Evolutionary conservation across 2,113 vertebrate species (phyloP).

Genomic region (Suncus etruscus): DNA sequence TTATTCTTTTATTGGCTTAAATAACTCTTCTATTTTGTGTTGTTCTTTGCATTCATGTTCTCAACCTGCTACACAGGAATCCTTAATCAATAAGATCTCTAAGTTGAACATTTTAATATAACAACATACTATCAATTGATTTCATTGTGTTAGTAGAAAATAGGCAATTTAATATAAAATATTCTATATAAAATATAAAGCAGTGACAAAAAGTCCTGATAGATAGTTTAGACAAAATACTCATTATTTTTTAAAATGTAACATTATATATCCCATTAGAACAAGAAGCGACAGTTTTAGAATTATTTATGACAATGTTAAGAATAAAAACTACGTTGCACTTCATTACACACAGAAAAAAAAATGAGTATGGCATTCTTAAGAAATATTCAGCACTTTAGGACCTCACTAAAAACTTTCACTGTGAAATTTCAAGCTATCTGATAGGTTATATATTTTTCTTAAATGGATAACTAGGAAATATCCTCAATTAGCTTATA

Average conservation of each 20-base stretch:
- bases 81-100: too few species aligned
- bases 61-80: too few species aligned
- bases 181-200: not conserved
- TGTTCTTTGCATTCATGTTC: too few species aligned
- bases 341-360: not conserved
- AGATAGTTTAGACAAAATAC: not conserved
- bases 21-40: too few species aligned
- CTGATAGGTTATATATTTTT: not conserved
- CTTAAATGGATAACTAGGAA: not conserved
- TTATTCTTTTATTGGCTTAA: too few species aligned
- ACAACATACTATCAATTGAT: not conserved
- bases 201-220: not conserved
- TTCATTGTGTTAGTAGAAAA: not conserved
- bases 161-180: not conserved
- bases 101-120: too few species aligned
- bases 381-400: not conserved
- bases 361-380: not conserved
- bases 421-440: slow-evolving; percentile 8
- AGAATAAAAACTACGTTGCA: not conserved
- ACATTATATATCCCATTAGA: not conserved
- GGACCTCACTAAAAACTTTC: not conserved
- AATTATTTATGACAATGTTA: not conserved
- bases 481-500: not conserved
- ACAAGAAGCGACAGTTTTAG: not conserved
- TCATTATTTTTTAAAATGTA: too few species aligned